Evolutionary conservation across 2,888 invertebrate genomes (phyloP).

Genomic region (Nephrotoma guestfalica): DNA sequence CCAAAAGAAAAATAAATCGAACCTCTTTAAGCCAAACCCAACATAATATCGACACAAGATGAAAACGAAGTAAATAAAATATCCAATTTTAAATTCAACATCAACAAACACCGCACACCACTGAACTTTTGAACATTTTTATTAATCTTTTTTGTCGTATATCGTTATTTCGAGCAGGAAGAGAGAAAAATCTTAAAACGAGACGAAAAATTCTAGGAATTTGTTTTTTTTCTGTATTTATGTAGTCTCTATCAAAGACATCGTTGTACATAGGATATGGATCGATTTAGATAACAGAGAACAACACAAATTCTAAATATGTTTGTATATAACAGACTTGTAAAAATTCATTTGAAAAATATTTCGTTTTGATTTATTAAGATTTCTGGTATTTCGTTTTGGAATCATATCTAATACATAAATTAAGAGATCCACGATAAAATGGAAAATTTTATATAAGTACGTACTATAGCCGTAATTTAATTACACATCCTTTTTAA

Average conservation of each 20-base stretch:
- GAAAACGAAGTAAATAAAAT: background rate
- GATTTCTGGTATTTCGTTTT: background rate
- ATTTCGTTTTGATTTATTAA: background rate
- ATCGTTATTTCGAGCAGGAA: background rate
- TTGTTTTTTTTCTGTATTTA: background rate
- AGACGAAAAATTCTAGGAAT: background rate
- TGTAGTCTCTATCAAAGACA: background rate
- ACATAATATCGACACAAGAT: background rate
- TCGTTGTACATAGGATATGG: background rate
- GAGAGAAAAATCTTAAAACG: background rate
- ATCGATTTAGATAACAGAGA: background rate
- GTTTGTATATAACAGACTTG: background rate
- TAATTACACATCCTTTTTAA: background rate
- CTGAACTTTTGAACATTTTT: background rate
- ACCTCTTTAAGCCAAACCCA: background rate
- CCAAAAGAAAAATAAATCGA: background rate
- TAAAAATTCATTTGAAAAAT: background rate
- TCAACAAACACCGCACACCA: background rate
- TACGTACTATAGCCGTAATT: background rate
- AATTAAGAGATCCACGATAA: background rate
- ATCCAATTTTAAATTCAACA: background rate
- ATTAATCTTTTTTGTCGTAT: background rate
- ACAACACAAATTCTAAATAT: background rate
- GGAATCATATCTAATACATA: background rate
- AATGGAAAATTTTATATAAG: background rate